These are phyloP conservation scores for Oxyscelio sp. DNA, from an alignment of 2,888 invertebrate species.

Conservation along the genomic window DNA sequence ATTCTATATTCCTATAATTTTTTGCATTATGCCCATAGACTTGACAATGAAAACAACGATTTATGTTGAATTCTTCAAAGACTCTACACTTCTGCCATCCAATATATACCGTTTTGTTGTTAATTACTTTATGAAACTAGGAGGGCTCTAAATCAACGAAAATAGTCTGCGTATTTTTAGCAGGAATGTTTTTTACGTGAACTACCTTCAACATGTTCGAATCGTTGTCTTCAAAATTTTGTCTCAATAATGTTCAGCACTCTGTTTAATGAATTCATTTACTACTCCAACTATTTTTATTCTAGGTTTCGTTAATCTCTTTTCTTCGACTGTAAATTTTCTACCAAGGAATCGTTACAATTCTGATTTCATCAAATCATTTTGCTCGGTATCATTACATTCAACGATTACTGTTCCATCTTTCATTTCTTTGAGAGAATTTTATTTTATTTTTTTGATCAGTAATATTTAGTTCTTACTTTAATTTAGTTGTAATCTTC, in stretches of 20 bases:
- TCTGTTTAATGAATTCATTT: neutral
- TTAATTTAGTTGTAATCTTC: neutral
- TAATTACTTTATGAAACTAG: neutral
- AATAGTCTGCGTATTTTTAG: constrained; percentile 10
- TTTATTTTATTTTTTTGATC: neutral
- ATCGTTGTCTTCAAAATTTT: neutral
- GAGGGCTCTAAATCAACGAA: neutral
- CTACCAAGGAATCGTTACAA: neutral
- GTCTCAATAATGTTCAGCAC: neutral
- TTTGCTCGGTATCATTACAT: neutral
- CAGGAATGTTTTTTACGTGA: neutral
- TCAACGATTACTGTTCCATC: neutral
- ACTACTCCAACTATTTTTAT: constrained; percentile 18
- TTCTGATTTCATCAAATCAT: constrained; percentile 11
- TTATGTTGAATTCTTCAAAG: neutral
- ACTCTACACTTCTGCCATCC: constrained; percentile 20
- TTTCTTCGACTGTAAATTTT: neutral
- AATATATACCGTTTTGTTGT: neutral
- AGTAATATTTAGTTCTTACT: constrained; percentile 1
- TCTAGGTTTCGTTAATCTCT: neutral
- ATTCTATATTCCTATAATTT: neutral
- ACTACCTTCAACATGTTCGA: neutral
- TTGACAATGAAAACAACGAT: constrained; percentile 6
- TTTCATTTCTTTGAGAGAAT: constrained; percentile 12
- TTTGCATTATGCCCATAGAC: neutral